Evolutionary conservation across 92 coral and sea anemone genomes (phyloP).

Genomic region (Actinernus sp.): DNA sequence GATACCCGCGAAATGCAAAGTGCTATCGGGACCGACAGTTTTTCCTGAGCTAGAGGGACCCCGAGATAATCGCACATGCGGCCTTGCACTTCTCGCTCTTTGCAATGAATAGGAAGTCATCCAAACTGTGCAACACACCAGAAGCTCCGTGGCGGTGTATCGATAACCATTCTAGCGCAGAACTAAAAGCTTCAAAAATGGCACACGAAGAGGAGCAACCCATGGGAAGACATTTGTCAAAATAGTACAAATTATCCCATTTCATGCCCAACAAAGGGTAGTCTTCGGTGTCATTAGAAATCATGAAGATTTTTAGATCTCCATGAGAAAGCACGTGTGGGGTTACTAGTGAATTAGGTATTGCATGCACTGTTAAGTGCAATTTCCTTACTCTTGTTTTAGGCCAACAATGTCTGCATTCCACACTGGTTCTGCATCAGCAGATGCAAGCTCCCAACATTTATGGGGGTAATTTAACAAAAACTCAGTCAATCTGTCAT

Average conservation of each 20-base stretch:
- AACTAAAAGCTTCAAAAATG: neutral
- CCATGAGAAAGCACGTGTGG: neutral
- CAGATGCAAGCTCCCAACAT: no score
- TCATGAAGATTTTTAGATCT: neutral
- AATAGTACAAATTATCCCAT: no score
- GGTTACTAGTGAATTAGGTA: neutral
- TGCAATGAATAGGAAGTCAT: neutral
- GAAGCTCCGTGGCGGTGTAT: neutral
- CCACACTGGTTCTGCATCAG: slow-evolving; percentile 12
- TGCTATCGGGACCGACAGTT: no score
- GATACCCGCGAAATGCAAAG: no score
- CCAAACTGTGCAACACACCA: neutral
- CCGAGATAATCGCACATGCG: no score
- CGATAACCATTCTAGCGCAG: neutral
- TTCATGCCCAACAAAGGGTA: neutral
- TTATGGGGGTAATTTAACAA: no score
- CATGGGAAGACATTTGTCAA: neutral
- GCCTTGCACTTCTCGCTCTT: neutral
- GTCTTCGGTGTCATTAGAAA: neutral
- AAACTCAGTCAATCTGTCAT: slow-evolving; percentile 6
- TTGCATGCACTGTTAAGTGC: slow-evolving; percentile 7
- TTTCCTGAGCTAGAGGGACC: no score
- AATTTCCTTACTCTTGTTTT: slow-evolving; percentile 20
- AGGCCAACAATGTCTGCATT: slow-evolving; percentile 22
- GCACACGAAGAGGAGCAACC: neutral